Conservation (phyloP, 2,888 invertebrate species). For the Zonitis immaculata region DNA sequence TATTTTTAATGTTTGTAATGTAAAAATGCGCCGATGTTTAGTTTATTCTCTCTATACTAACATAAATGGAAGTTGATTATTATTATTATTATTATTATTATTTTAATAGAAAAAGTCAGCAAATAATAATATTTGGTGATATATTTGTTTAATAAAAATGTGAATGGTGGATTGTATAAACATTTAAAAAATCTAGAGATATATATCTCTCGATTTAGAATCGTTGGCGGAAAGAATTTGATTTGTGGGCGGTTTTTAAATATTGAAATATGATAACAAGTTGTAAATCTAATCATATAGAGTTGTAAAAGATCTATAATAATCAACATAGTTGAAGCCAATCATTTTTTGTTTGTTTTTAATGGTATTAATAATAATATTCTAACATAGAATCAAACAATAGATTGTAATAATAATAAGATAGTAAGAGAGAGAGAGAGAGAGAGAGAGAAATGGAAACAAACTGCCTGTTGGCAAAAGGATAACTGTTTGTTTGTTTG, state of each 20-base stretch:
- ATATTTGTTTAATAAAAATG: not conserved
- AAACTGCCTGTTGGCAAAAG: not conserved
- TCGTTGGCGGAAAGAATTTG: conserved; percentile 9
- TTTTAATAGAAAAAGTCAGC: too few relatives aligned
- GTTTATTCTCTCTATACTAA: not conserved
- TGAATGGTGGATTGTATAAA: not conserved
- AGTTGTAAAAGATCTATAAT: conserved; percentile 8
- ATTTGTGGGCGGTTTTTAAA: conserved; percentile 15
- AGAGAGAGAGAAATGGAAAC: not conserved
- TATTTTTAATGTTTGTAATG: not conserved
- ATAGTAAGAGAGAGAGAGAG: too few relatives aligned
- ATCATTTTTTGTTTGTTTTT: conserved; percentile 1
- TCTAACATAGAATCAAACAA: too few relatives aligned
- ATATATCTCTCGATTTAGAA: not conserved
- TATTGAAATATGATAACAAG: conserved; percentile 13
- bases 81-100: too few relatives aligned
- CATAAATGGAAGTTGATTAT: too few relatives aligned
- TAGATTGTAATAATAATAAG: too few relatives aligned
- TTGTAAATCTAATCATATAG: conserved; percentile 1
- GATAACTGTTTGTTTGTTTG: not conserved
- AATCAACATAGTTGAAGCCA: conserved; percentile 10
- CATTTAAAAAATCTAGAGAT: not conserved
- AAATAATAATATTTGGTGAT: too few relatives aligned
- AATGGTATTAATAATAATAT: not conserved
- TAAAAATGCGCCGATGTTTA: not conserved